Percentiles rank a stretch among this genome's conserved stretches.
Evolutionary conservation across 35 echinoderm and acorn worm genomes (phyloP).

Genomic region (Diadema setosum): DNA sequence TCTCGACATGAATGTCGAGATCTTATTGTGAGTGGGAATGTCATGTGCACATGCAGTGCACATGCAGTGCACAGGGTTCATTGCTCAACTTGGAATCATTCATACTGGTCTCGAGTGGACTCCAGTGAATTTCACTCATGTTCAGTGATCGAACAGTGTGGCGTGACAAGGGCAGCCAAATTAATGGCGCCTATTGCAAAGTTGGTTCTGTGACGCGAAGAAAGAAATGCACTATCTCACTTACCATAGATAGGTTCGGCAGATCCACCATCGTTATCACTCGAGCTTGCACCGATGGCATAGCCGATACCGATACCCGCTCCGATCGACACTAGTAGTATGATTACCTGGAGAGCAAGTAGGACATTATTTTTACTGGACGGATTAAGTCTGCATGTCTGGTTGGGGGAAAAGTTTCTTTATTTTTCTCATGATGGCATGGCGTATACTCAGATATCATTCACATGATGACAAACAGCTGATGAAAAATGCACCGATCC

Average conservation of each 20-base stretch:
- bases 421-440: too few relatives aligned
- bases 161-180: neutral
- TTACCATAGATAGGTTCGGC: neutral
- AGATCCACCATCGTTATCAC: neutral
- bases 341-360: too few relatives aligned
- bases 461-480: too few relatives aligned
- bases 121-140: neutral
- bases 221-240: neutral
- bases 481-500: too few relatives aligned
- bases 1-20: too few relatives aligned
- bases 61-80: neutral
- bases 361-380: too few relatives aligned
- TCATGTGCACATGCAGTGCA: too few relatives aligned
- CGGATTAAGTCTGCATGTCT: too few relatives aligned
- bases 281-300: neutral
- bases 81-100: neutral
- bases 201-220: neutral
- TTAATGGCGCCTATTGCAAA: neutral
- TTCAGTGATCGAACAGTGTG: neutral
- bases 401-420: too few relatives aligned
- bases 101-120: neutral
- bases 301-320: neutral
- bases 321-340: neutral
- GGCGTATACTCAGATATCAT: too few relatives aligned
- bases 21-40: too few relatives aligned